Base-by-base conservation (phyloP, 2,888 invertebrate genomes). In the Leptinotarsa tumamoca region DNA sequence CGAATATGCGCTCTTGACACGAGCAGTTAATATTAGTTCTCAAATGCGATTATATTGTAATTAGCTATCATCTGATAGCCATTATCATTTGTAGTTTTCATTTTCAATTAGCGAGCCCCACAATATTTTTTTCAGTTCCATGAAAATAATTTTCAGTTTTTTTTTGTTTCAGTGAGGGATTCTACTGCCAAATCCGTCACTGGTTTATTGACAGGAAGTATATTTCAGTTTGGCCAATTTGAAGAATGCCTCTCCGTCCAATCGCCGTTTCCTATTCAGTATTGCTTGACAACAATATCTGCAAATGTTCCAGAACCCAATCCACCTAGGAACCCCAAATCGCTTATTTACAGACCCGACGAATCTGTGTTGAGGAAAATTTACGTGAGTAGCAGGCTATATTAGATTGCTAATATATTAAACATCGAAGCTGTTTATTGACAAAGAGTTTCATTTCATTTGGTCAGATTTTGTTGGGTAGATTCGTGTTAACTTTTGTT, bases 151-250 rank as follows among this genome's bases (percentile, higher is more conserved):
- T 13, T 10, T 10, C 33, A 43, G 5, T 43, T 10, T 58, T 50
- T 23, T 66, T 33, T 21, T 52, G 4, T 77, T 77, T 50, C 83
- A 92, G 92, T 91, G 88, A 91, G 91, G 90, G 92, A 92, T 81
- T 88, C 92, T 0, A 90, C 91, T 61, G 89, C 91, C 1, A 91
- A 92, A 72, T 89, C 90, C 72, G 90, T 91, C 0, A 89, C 89
- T 71, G 92, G 92, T 0, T 83, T 91, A 4, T 84, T 92, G 0
- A 89, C 90, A 67, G 92, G 91, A 0, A 91, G 90, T 82, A 88
- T 89, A 1, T 91, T 89, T 80, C 91, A 92, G 76, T 86, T 92
- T 52, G 92, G 92, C 0, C 90, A 92, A 83, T 92, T 90, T 81
- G 91, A 92, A 80, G 91, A 92, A 83, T 92, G 92, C 79, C 74